Base-by-base conservation (phyloP, 2,888 invertebrate species). In the Pyrgus malvae region DNA sequence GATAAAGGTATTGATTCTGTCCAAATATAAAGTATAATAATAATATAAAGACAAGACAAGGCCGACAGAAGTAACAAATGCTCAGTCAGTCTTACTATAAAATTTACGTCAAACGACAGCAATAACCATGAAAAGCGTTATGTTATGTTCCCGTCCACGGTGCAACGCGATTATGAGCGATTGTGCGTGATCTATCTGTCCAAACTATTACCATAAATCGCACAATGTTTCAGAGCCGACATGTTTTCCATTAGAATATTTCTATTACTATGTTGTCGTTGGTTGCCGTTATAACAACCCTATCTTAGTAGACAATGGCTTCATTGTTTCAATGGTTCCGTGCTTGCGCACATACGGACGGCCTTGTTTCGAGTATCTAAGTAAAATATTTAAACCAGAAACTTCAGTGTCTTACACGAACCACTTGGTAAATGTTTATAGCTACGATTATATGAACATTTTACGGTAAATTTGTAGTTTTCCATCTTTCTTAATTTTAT, bases 131-230 rank as follows among this genome's bases (percentile, higher is more conserved):
- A 53, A 25, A 33, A 2, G 5, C n/a, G n/a, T n/a, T n/a, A n/a
- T n/a, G n/a, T n/a, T n/a, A n/a, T n/a, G 51, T 27, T 19, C 11
- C 6, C 27, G 14, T 9, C 38, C 6, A n/a, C 25, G 25, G 12
- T 12, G 27, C 50, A 45, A 27, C 29, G 21, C 7, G 17, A 3
- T 37, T 73, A 81, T 67, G 74, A 77, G 70, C 69, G 69, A 68
- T 72, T 72, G 75, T 79, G 79, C 84, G 84, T 86, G 85, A 79
- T 80, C 73, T 85, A 84, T 86, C 84, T 70, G 66, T 69, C 58
- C 63, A 65, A 61, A 62, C 73, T 76, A 76, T 80, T 77, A 77
- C 73, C 76, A 68, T 80, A 72, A 78, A 77, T 72, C 68, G 70
- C 69, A 69, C 72, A 74, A 76, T 70, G 67, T 72, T 74, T 69